phyloP scores from a whole-genome alignment of 2,888 invertebrate genomes.

The Noctua comes region DNA sequence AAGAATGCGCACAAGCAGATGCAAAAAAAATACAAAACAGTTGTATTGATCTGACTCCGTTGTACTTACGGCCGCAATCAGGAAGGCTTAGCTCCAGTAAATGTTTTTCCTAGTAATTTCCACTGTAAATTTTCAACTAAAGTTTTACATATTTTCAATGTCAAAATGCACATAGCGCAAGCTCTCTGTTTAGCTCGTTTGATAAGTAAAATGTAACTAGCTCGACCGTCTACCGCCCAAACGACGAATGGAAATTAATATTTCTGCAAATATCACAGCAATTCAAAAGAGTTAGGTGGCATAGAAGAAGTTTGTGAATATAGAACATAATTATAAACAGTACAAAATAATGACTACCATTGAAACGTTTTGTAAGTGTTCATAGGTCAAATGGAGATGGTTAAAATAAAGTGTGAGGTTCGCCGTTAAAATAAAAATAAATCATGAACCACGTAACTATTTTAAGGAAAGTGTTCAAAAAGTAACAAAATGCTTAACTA shows the following conservation, averaged over 20 bases:
- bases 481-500: slow-evolving; percentile 4
- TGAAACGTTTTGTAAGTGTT: background rate
- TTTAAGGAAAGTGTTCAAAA: background rate
- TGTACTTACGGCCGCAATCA: background rate
- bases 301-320: background rate
- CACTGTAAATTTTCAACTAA: background rate
- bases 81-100: background rate
- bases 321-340: background rate
- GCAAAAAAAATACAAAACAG: background rate
- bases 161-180: background rate
- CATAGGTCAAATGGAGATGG: background rate
- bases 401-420: too few relatives aligned
- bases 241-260: background rate
- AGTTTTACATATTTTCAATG: background rate
- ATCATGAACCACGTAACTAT: background rate
- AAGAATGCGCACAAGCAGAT: slow-evolving; percentile 1
- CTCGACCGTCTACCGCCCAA: background rate
- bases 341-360: background rate
- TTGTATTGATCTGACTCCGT: background rate
- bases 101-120: background rate
- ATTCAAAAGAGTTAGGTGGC: background rate
- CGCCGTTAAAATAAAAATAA: background rate
- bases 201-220: background rate
- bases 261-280: background rate
- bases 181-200: background rate